Evolutionary conservation across 1,140 invertebrate genomes (phyloP).

Genomic region (Trypoxylus dichotomus): DNA sequence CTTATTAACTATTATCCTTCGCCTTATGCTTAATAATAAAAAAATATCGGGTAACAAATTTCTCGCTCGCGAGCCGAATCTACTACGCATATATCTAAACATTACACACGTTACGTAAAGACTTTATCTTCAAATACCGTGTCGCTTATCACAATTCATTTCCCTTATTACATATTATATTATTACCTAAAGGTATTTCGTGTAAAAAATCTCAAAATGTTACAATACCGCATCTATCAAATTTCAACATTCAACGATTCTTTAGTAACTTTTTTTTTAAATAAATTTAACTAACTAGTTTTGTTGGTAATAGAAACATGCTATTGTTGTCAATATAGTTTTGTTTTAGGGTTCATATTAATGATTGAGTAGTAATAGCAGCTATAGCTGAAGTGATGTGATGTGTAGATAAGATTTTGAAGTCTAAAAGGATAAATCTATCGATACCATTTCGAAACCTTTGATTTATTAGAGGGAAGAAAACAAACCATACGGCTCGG

Average conservation of each 20-base stretch:
- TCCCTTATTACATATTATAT: slow-evolving; percentile 24
- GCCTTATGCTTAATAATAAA: slow-evolving; percentile 26
- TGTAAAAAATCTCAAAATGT: slow-evolving; percentile 25
- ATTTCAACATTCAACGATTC: slow-evolving; percentile 36
- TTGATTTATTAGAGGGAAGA: too few relatives aligned
- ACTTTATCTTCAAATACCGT: slow-evolving; percentile 40
- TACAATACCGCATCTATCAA: background rate
- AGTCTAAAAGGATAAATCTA: too few relatives aligned
- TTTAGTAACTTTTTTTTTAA: slow-evolving; percentile 29
- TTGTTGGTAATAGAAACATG: background rate
- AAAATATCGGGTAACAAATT: slow-evolving; percentile 22
- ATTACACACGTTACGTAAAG: slow-evolving; percentile 30
- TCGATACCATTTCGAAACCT: too few relatives aligned
- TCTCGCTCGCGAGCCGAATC: background rate
- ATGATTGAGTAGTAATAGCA: too few relatives aligned
- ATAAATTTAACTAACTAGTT: background rate
- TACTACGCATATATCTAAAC: background rate
- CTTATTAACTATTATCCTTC: slow-evolving; percentile 12
- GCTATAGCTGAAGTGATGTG: too few relatives aligned
- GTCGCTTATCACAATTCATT: slow-evolving; percentile 46
- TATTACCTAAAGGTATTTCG: slow-evolving; percentile 14
- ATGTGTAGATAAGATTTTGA: too few relatives aligned
- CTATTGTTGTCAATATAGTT: too few relatives aligned
- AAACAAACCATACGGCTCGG: too few relatives aligned
- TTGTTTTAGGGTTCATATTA: too few relatives aligned